Evolutionary conservation across 2,797 vertebrate species (phyloP).

Genomic region (Epinephelus awoara): DNA sequence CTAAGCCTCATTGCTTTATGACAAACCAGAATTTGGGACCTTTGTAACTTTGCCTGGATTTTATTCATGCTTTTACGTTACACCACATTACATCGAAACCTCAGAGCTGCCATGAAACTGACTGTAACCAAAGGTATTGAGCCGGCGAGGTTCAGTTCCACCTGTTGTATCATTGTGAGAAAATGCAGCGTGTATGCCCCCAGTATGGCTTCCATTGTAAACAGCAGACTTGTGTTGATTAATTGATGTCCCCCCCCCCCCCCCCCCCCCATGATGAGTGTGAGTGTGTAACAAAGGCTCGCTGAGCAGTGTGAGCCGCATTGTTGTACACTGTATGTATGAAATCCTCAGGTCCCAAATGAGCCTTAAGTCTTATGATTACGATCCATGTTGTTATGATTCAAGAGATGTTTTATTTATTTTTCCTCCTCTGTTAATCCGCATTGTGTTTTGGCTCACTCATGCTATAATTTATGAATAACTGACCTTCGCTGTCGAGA

Average conservation of each 20-base stretch:
- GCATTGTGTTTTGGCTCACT: conserved; percentile 55
- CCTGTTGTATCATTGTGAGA: conserved; percentile 52
- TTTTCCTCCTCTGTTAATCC: conserved; percentile 34
- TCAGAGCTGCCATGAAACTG: conserved; percentile 63
- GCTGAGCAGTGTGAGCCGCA: conserved; percentile 53
- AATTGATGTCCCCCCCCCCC: conserved; percentile 65
- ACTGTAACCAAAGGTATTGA: conserved; percentile 75
- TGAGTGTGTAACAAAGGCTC: conserved; percentile 63
- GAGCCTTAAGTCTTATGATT: conserved; percentile 87
- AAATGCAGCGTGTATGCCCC: conserved; percentile 49
- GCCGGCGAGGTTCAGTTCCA: conserved; percentile 49
- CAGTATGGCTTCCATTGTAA: conserved; percentile 61
- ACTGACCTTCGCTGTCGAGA: conserved; percentile 27
- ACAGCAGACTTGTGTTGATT: conserved; percentile 65
- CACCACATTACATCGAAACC: conserved; percentile 34
- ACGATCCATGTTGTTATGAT: conserved; percentile 60
- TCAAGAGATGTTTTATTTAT: conserved; percentile 61
- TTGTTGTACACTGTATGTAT: conserved; percentile 76
- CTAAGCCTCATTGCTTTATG: conserved; percentile 60
- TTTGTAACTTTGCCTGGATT: conserved; percentile 69
- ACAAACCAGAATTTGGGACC: conserved; percentile 67
- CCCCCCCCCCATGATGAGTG: conserved; percentile 42
- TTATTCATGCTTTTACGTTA: conserved; percentile 60
- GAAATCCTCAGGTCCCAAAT: conserved; percentile 89
- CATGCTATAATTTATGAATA: conserved; percentile 57